Percentiles rank a stretch among this genome's conserved stretches.
These are phyloP conservation scores for Saturnia japonica DNA, from an alignment of 2,888 invertebrate genomes.

Conservation along the genomic window DNA sequence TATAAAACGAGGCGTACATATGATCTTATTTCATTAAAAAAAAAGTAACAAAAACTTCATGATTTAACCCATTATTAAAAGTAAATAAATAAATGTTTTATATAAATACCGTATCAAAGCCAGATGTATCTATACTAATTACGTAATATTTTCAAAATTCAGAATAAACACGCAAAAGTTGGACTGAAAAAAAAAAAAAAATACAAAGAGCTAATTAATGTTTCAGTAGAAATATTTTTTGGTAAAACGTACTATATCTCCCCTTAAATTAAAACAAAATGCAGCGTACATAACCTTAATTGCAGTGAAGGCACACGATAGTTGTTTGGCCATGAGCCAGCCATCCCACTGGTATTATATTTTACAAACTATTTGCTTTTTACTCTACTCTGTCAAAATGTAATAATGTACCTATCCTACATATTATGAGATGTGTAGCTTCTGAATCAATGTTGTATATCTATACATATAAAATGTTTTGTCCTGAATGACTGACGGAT, in stretches of 20 bases:
- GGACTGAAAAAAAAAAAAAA: too few relatives aligned
- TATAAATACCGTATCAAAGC: background rate
- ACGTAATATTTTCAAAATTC: too few relatives aligned
- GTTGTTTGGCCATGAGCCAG: background rate
- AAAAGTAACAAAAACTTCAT: too few relatives aligned
- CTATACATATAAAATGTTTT: too few relatives aligned
- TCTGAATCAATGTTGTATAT: background rate
- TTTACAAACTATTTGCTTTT: constrained; percentile 6
- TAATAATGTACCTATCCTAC: background rate
- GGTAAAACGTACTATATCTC: background rate
- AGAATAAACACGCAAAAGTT: too few relatives aligned
- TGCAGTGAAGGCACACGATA: background rate
- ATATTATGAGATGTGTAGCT: background rate
- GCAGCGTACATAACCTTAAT: background rate
- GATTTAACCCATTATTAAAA: too few relatives aligned
- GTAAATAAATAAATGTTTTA: background rate
- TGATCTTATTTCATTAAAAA: too few relatives aligned
- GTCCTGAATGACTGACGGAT: too few relatives aligned
- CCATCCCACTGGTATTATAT: background rate
- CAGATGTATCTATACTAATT: background rate
- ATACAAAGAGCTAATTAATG: too few relatives aligned
- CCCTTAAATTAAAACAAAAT: background rate
- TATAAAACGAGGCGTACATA: too few relatives aligned
- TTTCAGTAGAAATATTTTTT: background rate
- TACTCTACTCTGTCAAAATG: background rate